Conservation (phyloP, 2,113 vertebrate genomes). For the Pygoscelis adeliae region DNA sequence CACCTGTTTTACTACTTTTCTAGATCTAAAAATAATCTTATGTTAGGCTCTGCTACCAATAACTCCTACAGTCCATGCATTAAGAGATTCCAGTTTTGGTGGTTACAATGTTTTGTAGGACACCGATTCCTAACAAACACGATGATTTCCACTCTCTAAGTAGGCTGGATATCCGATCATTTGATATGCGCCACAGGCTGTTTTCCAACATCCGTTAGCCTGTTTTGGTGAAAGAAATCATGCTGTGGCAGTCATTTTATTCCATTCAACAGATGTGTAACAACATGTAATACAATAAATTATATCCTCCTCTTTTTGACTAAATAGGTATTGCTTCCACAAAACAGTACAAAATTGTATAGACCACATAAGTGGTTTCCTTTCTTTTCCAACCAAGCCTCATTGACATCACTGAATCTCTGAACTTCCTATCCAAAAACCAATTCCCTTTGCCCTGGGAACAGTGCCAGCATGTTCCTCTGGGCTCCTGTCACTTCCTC, state of each 20-base stretch:
- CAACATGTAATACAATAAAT: not conserved
- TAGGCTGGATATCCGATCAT: not conserved
- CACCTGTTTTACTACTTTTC: not conserved
- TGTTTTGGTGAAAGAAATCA: not conserved
- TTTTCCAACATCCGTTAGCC: accelerated
- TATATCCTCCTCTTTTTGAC: not conserved
- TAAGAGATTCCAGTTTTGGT: not conserved
- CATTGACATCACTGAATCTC: not conserved
- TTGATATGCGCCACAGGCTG: not conserved
- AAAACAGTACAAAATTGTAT: not conserved
- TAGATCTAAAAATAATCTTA: not conserved
- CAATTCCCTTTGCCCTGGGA: not conserved
- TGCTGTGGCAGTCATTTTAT: not conserved
- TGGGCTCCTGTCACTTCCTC: not conserved
- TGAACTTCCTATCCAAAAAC: not conserved
- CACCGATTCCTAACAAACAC: not conserved
- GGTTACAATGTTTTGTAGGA: not conserved
- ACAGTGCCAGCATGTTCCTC: not conserved
- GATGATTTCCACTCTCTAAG: not conserved
- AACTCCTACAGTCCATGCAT: not conserved
- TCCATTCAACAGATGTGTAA: not conserved
- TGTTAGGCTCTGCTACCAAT: not conserved
- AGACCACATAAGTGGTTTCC: not conserved
- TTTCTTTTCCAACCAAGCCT: not conserved
- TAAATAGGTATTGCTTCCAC: not conserved